These are phyloP conservation scores for Aricia artaxerxes DNA, from an alignment of 2,888 invertebrate genomes.

Conservation along the genomic window DNA sequence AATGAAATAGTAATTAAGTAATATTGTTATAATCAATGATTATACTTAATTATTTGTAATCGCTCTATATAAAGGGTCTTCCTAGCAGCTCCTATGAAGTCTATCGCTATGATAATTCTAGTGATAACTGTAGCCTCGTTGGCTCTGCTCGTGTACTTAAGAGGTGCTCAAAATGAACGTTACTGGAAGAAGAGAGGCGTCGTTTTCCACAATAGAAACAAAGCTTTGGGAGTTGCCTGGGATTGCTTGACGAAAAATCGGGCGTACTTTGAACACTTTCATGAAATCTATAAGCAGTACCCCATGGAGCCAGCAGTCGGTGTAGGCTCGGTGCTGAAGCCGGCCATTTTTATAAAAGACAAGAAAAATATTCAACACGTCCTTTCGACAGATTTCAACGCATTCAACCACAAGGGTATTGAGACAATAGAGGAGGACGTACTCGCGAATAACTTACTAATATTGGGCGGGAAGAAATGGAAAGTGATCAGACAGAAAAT, in stretches of 20 bases:
- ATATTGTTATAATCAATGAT: too few relatives aligned
- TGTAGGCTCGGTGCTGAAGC: constrained; percentile 44
- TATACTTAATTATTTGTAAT: too few relatives aligned
- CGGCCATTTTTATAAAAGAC: constrained; percentile 43
- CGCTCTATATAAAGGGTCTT: not conserved
- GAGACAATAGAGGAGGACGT: constrained; percentile 48
- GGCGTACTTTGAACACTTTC: constrained; percentile 50
- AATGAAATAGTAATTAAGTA: too few relatives aligned
- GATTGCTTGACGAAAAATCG: constrained; percentile 46
- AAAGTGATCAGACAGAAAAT: constrained; percentile 61
- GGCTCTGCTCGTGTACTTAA: constrained; percentile 7
- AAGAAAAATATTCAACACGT: constrained; percentile 37
- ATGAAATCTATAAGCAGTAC: constrained; percentile 51
- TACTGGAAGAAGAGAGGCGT: constrained; percentile 59
- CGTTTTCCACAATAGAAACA: constrained; percentile 47
- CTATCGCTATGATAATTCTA: not conserved
- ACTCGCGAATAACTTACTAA: constrained; percentile 52
- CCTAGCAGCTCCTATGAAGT: not conserved
- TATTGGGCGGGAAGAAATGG: constrained; percentile 56
- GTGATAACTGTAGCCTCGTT: not conserved
- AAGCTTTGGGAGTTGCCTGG: constrained; percentile 51
- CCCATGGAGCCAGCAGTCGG: constrained; percentile 53
- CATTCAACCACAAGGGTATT: constrained; percentile 54
- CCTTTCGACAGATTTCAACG: constrained; percentile 48
- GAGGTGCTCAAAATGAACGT: constrained; percentile 46